phyloP scores from a whole-genome alignment of 1,140 invertebrate species.

The Zaprionus davidi region DNA sequence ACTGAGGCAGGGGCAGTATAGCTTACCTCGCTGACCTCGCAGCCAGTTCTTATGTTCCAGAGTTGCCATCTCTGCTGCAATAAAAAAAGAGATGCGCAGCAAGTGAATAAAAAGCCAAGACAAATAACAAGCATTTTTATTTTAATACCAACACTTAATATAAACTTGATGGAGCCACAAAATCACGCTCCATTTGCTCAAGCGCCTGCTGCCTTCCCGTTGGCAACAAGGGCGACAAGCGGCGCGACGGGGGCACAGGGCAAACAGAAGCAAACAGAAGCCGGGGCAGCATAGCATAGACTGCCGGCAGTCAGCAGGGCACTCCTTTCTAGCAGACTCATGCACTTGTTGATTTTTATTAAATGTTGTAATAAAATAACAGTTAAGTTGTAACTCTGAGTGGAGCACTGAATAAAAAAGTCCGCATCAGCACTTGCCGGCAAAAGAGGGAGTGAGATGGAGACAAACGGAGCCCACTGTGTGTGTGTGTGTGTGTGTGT shows the following conservation, averaged over 20 bases:
- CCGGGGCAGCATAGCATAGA: background rate
- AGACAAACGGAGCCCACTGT: constrained; percentile 17
- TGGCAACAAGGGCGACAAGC: constrained; percentile 29
- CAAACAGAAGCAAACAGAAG: constrained; percentile 7
- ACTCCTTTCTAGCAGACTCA: constrained; percentile 71
- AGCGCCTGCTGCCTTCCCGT: constrained; percentile 40
- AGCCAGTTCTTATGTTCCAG: constrained; percentile 28
- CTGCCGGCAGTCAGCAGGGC: constrained; percentile 11
- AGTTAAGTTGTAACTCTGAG: constrained; percentile 84
- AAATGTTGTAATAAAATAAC: constrained; percentile 84
- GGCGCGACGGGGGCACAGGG: constrained; percentile 4
- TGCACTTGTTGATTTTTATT: constrained; percentile 84
- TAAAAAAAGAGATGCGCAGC: constrained; percentile 39
- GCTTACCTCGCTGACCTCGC: background rate
- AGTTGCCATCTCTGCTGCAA: constrained; percentile 37
- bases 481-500: constrained; percentile 2
- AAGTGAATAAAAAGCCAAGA: constrained; percentile 76
- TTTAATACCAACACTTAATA: constrained; percentile 81
- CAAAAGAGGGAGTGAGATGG: constrained; percentile 11
- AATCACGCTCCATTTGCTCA: constrained; percentile 82
- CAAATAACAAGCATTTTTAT: constrained; percentile 81
- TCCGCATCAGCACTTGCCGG: constrained; percentile 51
- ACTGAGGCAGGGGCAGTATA: constrained; percentile 37
- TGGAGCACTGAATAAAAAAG: constrained; percentile 74
- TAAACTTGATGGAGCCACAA: constrained; percentile 82